Evolutionary conservation across 1,140 invertebrate species (phyloP), one percentile per base, ranked within the genome.

Genomic region (Heliconius hewitsoni): DNA sequence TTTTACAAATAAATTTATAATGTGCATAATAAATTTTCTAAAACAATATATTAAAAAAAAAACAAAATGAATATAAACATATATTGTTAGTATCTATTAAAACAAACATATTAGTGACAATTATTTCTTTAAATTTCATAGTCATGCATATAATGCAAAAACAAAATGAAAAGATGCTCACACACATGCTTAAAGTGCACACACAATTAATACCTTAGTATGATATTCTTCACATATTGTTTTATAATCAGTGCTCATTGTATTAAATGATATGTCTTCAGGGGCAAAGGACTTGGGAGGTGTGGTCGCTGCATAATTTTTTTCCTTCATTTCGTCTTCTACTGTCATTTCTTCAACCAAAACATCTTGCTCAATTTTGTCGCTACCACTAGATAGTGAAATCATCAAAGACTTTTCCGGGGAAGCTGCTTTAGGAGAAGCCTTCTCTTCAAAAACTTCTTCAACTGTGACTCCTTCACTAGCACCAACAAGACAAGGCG

Each of bases 171-270:
- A 66, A 66, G 9, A 16, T 37, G 46, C 23, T 13, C 73, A 57
- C 73, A 74, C 55, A 74, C 55, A 74, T 74, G 73, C 52, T 57
- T 46, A 27, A 66, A 66, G 60, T 27, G 60, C 27, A 27, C 60
- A 66, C 60, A 66, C 60, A 77, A 86, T 55, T 19, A 89, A 79
- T 94, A 95, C 94, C 94, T 95, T 95, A 42, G 76, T 83, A 72
- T 94, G 84, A 86, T 91, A 94, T 73, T 94, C 94, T 86, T 95
- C 94, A 84, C 92, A 93, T 37, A 95, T 91, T 11, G 94, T 95
- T 81, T 94, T 95, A 83, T 95, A 95, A 18, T 95, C 94, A 52
- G 94, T 95, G 6, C 92, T 94, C 82, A 95, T 73, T 18, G 94
- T 95, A 81, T 89, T 94, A 42, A 94, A 87, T 39, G 94, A 94